Evolutionary conservation across 2,888 invertebrate species (phyloP), one percentile per base, ranked within the genome.

Genomic region (Chrysolina haemoptera): DNA sequence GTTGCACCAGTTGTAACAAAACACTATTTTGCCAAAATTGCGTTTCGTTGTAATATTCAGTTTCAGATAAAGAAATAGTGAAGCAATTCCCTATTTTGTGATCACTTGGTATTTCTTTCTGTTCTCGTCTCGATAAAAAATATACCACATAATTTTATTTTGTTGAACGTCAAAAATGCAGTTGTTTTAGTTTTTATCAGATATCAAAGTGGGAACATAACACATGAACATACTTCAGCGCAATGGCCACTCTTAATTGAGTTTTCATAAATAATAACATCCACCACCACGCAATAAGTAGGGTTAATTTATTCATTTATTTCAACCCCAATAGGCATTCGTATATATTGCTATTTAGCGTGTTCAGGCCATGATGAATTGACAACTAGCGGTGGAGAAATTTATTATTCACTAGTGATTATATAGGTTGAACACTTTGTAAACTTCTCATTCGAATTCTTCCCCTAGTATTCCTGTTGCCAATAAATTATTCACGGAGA

Each of bases 341-440:
- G 20, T 53, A 67, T 48, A 40, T 67, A 67, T 67, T 53, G 67
- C 67, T 40, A 14, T 40, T 35, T 67, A 53, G 67, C 67, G 67
- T 67, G 67, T 67, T 67, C 53, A 16, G 53, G n/a, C 35, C 67
- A 53, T 41, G 35, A 67, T 40, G 35, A 67, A 67, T 67, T 41
- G 67, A 53, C 67, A 53, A 48, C 35, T 8, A 8, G 8, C 20
- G 20, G 20, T n/a, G 67, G 20, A 40, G 20, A 65, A 40, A 67
- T 67, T 55, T 20, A 67, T 67, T 53, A 67, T 53, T 35, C 67
- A 59, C 40, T 35, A 8, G 48, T 40, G 66, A 40, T 67, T 53
- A 67, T 53, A 18, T 16, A 18, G 18, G 67, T 40, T 40, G 9
- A 41, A 53, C 35, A 40, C 50, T 66, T 66, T 66, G 46, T 66